Evolutionary conservation across 2,888 invertebrate species (phyloP).

Genomic region (Charanyca ferruginea): DNA sequence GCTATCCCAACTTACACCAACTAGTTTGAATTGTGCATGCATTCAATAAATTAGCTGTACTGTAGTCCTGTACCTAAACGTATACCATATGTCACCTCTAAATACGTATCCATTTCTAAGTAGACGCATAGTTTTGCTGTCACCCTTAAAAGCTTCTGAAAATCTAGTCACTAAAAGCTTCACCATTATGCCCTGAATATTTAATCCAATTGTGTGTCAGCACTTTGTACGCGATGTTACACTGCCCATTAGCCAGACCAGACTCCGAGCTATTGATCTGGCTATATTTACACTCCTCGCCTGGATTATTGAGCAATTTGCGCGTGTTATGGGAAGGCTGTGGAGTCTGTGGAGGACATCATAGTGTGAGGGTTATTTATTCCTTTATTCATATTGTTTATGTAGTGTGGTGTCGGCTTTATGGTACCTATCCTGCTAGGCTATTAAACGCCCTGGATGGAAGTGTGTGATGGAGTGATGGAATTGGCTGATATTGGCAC

Average conservation of each 20-base stretch:
- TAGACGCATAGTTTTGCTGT: background rate
- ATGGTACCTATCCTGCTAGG: background rate
- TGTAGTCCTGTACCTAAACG: no score
- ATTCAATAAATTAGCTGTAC: no score
- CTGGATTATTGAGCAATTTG: conserved; percentile 71
- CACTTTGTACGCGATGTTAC: conserved; percentile 57
- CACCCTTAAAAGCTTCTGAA: conserved; percentile 34
- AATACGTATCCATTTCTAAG: background rate
- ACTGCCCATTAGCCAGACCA: conserved; percentile 74
- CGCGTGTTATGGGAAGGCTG: conserved; percentile 73
- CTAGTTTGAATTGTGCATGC: no score
- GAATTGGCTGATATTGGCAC: no score
- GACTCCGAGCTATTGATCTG: conserved; percentile 81
- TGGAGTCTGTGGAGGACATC: conserved; percentile 13
- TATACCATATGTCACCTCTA: background rate
- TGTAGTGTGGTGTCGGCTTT: conserved; percentile 3
- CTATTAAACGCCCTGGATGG: no score
- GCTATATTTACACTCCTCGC: conserved; percentile 74
- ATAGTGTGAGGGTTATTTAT: conserved; percentile 6
- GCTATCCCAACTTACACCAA: no score
- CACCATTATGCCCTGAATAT: conserved; percentile 31
- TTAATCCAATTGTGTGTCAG: conserved; percentile 41
- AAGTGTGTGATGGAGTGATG: no score
- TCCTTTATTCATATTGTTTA: no score
- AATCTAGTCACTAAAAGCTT: conserved; percentile 41